Base-by-base conservation (phyloP, 53 echinoderm and acorn worm genomes). In the Hippasteria phrygiana region DNA sequence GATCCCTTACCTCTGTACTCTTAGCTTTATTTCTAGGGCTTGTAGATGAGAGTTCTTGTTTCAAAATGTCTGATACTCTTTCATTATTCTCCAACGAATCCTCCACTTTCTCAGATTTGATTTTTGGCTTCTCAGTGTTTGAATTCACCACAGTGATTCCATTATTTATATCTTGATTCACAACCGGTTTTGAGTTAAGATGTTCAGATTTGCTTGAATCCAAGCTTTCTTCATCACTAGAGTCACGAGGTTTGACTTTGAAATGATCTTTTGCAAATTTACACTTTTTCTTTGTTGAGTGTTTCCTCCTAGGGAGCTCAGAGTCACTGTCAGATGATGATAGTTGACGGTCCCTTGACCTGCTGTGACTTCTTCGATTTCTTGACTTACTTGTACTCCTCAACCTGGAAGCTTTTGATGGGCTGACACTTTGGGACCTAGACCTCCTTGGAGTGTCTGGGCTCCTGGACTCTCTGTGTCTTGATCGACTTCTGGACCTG, bases 401-500 rank as follows among this genome's bases (percentile, higher is more conserved):
- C 28, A 29, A 28, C 2, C 28, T 26, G 31, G 41, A 32, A 37
- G 20, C n/a, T 24, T 39, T 73, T 0, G 50, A 42, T 27, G 29
- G 71, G 40, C 55, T 47, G 18, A 45, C 70, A 71, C 78, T 87
- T 50, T 65, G 43, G 20, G 74, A 69, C 46, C 74, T 59, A 12
- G 87, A 78, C 27, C 73, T 54, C 6, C 73, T 75, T 8, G 26
- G 26, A 74, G 41, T 31, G 10, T 40, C 70, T 31, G 17, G 42
- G 34, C 51, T 54, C 47, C 70, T 55, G 14, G 83, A 39, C 43
- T 91, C 77, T 70, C 43, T 74, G 47, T 80, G 48, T 43, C 77
- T 70, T 53, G 64, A 88, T 55, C 43, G 73, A 71, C 80, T 91
- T 55, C 78, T 91, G 32, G 73, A 79, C 3, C 87, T 88, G 43